Percentiles rank a stretch among this genome's conserved stretches.
These are phyloP conservation scores for Psylliodes chrysocephalus DNA, from an alignment of 2,888 invertebrate species.

Conservation along the genomic window DNA sequence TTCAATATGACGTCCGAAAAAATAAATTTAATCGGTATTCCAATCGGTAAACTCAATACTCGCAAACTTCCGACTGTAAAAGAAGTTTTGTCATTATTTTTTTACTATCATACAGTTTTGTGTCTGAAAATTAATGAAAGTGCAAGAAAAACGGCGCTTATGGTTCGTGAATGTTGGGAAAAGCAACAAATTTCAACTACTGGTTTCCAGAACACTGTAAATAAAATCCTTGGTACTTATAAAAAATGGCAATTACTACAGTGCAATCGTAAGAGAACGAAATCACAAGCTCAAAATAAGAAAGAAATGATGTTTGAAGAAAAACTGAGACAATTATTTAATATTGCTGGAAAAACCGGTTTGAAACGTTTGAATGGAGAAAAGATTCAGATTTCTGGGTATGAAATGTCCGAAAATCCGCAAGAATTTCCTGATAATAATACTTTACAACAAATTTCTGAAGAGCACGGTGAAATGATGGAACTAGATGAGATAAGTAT, in stretches of 20 bases:
- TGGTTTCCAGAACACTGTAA: not conserved
- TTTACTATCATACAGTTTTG: not conserved
- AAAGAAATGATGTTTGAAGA: slow-evolving; percentile 6
- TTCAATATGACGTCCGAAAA: not conserved
- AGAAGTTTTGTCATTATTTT: slow-evolving; percentile 9
- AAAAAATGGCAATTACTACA: slow-evolving; percentile 6
- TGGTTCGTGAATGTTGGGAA: slow-evolving; percentile 1
- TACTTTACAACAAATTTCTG: not conserved
- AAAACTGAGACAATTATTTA: slow-evolving; percentile 2
- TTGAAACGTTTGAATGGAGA: slow-evolving; percentile 8
- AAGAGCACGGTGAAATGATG: slow-evolving; percentile 5
- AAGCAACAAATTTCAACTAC: slow-evolving; percentile 5
- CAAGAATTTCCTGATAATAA: slow-evolving; percentile 8
- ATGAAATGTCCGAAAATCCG: not conserved
- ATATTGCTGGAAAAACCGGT: slow-evolving; percentile 1
- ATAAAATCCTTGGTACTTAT: slow-evolving; percentile 5
- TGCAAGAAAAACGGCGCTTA: not conserved
- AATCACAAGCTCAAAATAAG: slow-evolving; percentile 4
- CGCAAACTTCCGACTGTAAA: slow-evolving; percentile 1
- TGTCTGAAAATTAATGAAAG: slow-evolving; percentile 1
- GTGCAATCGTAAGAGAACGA: slow-evolving; percentile 7
- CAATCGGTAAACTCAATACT: slow-evolving; percentile 1
- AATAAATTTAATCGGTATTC: slow-evolving; percentile 3
- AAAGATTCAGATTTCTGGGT: not conserved
- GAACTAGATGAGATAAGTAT: slow-evolving; percentile 9